phyloP scores from a whole-genome alignment of 2,888 invertebrate species.

The Cryptus armator region DNA sequence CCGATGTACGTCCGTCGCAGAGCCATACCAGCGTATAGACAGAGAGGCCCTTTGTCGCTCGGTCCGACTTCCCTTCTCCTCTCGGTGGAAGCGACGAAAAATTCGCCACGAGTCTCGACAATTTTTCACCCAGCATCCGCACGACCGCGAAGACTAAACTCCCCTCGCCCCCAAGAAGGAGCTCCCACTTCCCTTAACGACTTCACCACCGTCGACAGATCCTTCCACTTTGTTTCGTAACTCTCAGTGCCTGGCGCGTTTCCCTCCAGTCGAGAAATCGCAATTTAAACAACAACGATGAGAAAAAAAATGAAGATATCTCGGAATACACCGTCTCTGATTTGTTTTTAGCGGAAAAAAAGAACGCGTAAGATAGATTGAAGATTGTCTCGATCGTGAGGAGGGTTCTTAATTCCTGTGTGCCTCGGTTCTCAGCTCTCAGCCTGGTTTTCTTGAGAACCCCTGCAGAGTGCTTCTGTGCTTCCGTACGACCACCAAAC shows the following conservation, averaged over 20 bases:
- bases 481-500: slow-evolving; percentile 22
- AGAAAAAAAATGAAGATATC: neutral
- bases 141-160: neutral
- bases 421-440: neutral
- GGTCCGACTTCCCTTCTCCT: neutral
- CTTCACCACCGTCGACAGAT: slow-evolving; percentile 16
- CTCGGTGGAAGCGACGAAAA: slow-evolving; percentile 36
- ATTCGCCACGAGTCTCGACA: slow-evolving; percentile 51
- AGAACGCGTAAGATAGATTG: neutral
- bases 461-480: slow-evolving; percentile 22
- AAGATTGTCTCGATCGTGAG: slow-evolving; percentile 9
- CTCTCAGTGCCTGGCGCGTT: neutral
- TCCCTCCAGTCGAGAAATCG: neutral
- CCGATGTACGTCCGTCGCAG: slow-evolving; percentile 1
- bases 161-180: slow-evolving; percentile 4
- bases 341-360: slow-evolving; percentile 1
- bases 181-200: slow-evolving; percentile 38
- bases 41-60: neutral
- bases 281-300: neutral
- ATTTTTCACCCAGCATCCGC: slow-evolving; percentile 55
- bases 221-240: slow-evolving; percentile 22
- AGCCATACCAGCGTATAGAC: slow-evolving; percentile 5
- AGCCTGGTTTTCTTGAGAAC: slow-evolving; percentile 42
- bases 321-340: neutral
- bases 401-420: slow-evolving; percentile 23